These are phyloP conservation scores for Agapornis canus DNA, from an alignment of 2,797 vertebrate genomes.

Conservation along the genomic window DNA sequence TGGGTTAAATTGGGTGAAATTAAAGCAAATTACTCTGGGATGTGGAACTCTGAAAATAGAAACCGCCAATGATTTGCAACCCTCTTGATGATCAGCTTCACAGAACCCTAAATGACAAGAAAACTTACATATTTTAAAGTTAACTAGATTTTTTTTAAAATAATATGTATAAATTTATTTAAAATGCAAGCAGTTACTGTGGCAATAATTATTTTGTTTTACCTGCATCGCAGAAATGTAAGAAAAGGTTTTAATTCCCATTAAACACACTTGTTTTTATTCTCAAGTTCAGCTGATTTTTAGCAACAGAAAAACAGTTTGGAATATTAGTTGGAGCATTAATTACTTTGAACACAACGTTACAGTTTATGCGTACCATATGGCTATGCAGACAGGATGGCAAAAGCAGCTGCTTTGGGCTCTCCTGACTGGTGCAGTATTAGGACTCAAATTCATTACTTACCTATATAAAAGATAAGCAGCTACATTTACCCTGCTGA, in stretches of 20 bases:
- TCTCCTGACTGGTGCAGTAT: neutral
- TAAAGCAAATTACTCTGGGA: slow-evolving; percentile 97
- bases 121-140: slow-evolving; percentile 85
- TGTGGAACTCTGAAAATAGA: slow-evolving; percentile 88
- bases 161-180: slow-evolving; percentile 81
- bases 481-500: slow-evolving; percentile 20
- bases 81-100: slow-evolving; percentile 91
- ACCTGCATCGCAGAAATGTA: slow-evolving; percentile 56
- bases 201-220: slow-evolving; percentile 77
- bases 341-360: slow-evolving; percentile 27
- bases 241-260: slow-evolving; percentile 65
- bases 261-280: slow-evolving; percentile 66
- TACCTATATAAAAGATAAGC: neutral
- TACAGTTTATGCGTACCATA: neutral
- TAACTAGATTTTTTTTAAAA: slow-evolving; percentile 78
- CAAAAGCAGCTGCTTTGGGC: slow-evolving; percentile 43
- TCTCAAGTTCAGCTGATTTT: slow-evolving; percentile 62
- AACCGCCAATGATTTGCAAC: slow-evolving; percentile 89
- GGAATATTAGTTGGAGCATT: slow-evolving; percentile 27
- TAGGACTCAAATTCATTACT: slow-evolving; percentile 7
- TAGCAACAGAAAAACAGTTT: slow-evolving; percentile 27
- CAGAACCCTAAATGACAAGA: slow-evolving; percentile 83
- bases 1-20: slow-evolving; percentile 98
- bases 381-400: neutral
- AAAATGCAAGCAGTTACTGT: slow-evolving; percentile 74